phyloP scores from a whole-genome alignment of 2,113 vertebrate genomes.

The Acrocephalus kingi region DNA sequence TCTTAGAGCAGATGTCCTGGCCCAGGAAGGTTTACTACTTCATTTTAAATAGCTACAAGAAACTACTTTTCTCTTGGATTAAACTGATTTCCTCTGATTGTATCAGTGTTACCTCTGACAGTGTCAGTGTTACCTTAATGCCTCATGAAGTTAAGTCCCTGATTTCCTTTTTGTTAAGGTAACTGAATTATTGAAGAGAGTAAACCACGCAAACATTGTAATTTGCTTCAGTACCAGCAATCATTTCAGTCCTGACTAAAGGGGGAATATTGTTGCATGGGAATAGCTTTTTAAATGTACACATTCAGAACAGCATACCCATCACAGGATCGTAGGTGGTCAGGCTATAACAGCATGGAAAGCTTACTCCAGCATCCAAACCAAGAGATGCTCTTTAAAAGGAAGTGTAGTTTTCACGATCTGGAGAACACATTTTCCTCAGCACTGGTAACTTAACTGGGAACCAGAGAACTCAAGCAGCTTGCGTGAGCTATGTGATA shows the following conservation, averaged over 20 bases:
- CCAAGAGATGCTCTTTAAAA: constrained; percentile 28
- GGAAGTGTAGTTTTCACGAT: not conserved
- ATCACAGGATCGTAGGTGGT: not conserved
- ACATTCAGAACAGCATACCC: not conserved
- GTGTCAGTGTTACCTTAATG: not conserved
- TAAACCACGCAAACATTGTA: not conserved
- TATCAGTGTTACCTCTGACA: not conserved
- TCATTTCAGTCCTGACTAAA: not conserved
- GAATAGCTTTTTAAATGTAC: not conserved
- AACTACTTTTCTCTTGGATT: not conserved
- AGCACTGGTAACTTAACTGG: not conserved
- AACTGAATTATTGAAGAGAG: not conserved
- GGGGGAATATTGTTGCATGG: not conserved
- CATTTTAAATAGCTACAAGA: not conserved
- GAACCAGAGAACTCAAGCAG: not conserved
- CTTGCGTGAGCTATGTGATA: not conserved
- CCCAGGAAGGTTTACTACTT: not conserved
- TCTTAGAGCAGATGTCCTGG: not conserved
- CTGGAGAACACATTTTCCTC: not conserved
- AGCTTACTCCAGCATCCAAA: not conserved
- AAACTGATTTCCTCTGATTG: not conserved
- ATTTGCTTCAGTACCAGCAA: not conserved
- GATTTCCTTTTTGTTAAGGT: not conserved
- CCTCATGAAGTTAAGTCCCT: not conserved
- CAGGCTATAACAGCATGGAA: not conserved